Evolutionary conservation across 2,113 vertebrate genomes (phyloP).

Genomic region (Phyllostomus discolor): DNA sequence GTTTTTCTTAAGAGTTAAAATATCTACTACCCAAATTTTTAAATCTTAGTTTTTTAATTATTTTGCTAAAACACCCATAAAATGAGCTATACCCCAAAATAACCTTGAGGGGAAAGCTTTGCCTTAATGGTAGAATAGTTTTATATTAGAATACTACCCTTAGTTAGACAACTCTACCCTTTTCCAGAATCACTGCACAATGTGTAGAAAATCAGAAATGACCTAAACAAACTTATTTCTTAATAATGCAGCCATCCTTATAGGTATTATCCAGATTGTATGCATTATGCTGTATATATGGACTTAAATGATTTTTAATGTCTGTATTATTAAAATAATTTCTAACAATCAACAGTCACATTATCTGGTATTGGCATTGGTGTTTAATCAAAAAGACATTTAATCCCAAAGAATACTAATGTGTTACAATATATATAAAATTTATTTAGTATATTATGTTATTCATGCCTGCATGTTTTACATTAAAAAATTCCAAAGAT

Average conservation of each 20-base stretch:
- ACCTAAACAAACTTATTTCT: not conserved
- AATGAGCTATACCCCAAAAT: not conserved
- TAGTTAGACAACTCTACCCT: not conserved
- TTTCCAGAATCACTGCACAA: not conserved
- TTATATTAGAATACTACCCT: not conserved
- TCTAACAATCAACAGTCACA: not conserved
- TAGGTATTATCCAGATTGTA: not conserved
- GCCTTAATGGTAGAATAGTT: not conserved
- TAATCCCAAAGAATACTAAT: not conserved
- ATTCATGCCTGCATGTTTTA: not conserved
- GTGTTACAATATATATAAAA: not conserved
- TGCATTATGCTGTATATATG: not conserved
- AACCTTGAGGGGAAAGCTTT: not conserved
- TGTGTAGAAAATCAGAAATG: not conserved
- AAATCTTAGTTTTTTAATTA: constrained; percentile 41
- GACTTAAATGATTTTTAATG: not conserved
- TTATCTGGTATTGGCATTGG: not conserved
- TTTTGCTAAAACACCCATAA: constrained; percentile 32
- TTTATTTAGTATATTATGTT: not conserved
- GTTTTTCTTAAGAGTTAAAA: constrained; percentile 37
- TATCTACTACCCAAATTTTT: not conserved
- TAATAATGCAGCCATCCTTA: not conserved
- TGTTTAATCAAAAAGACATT: not conserved
- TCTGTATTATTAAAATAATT: not conserved
- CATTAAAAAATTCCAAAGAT: not conserved